phyloP scores from a whole-genome alignment of 2,113 vertebrate species.

The Pseudois nayaur region DNA sequence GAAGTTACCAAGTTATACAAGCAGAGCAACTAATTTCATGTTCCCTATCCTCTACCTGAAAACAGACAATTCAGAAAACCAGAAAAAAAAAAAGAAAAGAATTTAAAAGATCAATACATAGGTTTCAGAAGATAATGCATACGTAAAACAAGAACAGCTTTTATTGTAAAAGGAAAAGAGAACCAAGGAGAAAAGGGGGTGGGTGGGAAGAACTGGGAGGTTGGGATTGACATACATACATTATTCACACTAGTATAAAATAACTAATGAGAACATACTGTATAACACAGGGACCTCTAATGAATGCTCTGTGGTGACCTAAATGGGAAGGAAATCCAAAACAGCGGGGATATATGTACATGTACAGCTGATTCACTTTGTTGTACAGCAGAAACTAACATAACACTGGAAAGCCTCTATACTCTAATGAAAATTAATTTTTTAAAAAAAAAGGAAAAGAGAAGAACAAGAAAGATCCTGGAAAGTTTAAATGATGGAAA shows the following conservation, averaged over 20 bases:
- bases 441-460: background rate
- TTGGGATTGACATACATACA: background rate
- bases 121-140: background rate
- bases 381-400: background rate
- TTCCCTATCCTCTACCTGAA: background rate
- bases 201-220: background rate
- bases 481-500: background rate
- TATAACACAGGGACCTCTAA: background rate
- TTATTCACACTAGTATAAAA: background rate
- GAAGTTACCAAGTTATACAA: background rate
- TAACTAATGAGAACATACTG: background rate
- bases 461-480: background rate
- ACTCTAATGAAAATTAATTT: background rate
- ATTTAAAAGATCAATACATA: background rate
- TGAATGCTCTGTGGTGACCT: background rate
- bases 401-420: background rate
- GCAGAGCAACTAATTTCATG: background rate
- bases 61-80: background rate
- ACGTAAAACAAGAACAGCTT: background rate
- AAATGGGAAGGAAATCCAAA: background rate
- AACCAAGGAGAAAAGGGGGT: background rate
- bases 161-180: background rate
- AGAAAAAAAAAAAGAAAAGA: background rate
- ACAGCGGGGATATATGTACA: background rate
- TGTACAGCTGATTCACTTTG: background rate